Conservation (phyloP, 2,888 invertebrate species). For the Leptopilina drosophilae region DNA sequence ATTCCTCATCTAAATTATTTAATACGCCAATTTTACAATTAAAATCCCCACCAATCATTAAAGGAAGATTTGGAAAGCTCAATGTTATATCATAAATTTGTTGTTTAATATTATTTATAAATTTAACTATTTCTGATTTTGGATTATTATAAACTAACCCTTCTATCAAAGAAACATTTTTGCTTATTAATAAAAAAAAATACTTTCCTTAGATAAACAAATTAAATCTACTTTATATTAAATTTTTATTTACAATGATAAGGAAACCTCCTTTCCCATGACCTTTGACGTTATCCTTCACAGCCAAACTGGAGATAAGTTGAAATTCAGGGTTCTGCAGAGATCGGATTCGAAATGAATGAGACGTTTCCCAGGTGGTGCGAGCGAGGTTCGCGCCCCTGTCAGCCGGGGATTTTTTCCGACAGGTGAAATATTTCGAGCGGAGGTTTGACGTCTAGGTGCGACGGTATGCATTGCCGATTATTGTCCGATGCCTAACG, state of each 20-base stretch:
- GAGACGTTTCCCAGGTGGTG: too few species aligned
- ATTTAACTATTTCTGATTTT: not conserved
- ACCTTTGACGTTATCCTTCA: too few species aligned
- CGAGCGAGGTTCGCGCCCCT: too few species aligned
- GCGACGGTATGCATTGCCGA: too few species aligned
- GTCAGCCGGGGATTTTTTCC: too few species aligned
- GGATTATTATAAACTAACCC: not conserved
- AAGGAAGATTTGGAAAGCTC: not conserved
- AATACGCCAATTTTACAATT: not conserved
- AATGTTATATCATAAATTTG: not conserved
- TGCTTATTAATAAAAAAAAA: not conserved
- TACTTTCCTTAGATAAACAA: not conserved
- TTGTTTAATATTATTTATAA: conserved; percentile 2
- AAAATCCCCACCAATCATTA: too few species aligned
- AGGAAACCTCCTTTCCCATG: not conserved
- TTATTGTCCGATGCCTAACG: too few species aligned
- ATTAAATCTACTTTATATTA: not conserved
- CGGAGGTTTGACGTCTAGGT: too few species aligned
- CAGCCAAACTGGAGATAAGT: too few species aligned
- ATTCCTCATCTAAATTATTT: not conserved
- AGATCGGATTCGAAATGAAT: too few species aligned
- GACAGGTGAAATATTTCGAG: too few species aligned
- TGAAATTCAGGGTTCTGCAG: too few species aligned
- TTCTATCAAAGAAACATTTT: not conserved
- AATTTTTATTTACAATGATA: not conserved